phyloP scores from a whole-genome alignment of 2,797 vertebrate genomes.

The Epinephelus malabaricus region DNA sequence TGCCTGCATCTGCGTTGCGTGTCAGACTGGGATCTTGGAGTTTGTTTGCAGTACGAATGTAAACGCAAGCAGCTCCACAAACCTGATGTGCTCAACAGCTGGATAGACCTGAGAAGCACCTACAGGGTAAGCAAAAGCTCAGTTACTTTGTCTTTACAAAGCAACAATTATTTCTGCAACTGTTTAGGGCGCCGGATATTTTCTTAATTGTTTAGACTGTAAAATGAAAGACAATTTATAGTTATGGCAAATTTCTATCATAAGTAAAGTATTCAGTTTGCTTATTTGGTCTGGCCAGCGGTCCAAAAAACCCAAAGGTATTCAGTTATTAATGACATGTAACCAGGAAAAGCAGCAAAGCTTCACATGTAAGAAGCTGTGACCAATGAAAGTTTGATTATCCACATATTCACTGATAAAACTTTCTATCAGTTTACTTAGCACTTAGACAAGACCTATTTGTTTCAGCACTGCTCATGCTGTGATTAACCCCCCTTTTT shows the following conservation, averaged over 20 bases:
- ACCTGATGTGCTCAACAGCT: conserved; percentile 91
- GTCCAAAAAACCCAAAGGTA: neutral
- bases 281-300: neutral
- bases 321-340: neutral
- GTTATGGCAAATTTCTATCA: neutral
- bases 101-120: conserved; percentile 95
- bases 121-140: conserved; percentile 88
- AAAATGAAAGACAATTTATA: neutral
- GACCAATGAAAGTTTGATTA: neutral
- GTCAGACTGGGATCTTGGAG: conserved; percentile 96
- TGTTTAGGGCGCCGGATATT: neutral
- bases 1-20: neutral
- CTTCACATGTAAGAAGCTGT: neutral
- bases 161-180: neutral
- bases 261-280: neutral
- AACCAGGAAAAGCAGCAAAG: neutral
- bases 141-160: neutral
- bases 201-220: neutral
- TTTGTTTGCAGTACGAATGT: conserved; percentile 96
- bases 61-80: conserved; percentile 95
- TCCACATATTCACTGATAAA: neutral
- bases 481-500: neutral
- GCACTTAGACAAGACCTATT: neutral
- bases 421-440: neutral
- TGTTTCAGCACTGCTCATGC: neutral